A percentile compares a stretch with the other conserved stretches of the same genome.
phyloP scores from a whole-genome alignment of 1,140 invertebrate species.

The Atta cephalotes region DNA sequence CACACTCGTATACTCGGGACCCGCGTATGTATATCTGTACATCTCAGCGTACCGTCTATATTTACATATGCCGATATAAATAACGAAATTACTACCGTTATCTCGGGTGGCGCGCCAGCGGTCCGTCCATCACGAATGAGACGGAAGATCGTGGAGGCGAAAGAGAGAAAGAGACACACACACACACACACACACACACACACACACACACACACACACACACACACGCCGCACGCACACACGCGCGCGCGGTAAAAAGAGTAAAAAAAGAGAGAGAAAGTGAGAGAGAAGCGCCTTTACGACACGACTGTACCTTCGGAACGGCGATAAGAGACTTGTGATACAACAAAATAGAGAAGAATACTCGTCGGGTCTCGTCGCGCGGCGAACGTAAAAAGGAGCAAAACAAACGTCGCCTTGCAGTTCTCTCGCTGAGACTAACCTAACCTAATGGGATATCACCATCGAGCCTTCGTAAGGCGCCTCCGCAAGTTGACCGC shows the following conservation, averaged over 20 bases:
- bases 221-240: background rate
- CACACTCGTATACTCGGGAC: background rate
- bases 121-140: conserved; percentile 36
- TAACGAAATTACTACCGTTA: conserved; percentile 73
- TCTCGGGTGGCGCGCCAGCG: conserved; percentile 37
- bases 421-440: conserved; percentile 76
- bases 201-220: background rate
- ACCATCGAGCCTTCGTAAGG: conserved; percentile 27
- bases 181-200: too few relatives aligned
- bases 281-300: conserved; percentile 7
- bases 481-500: conserved; percentile 2
- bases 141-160: background rate
- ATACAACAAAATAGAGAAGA: conserved; percentile 67
- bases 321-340: conserved; percentile 58
- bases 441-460: conserved; percentile 74
- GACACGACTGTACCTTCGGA: conserved; percentile 54
- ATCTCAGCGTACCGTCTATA: conserved; percentile 56
- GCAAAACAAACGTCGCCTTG: conserved; percentile 77
- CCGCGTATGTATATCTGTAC: conserved; percentile 4
- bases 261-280: conserved; percentile 14
- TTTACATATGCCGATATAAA: conserved; percentile 78
- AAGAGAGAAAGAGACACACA: background rate
- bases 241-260: background rate
- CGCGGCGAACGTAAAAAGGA: conserved; percentile 68
- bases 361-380: conserved; percentile 38